Evolutionary conservation across 2,797 vertebrate species (phyloP).

Genomic region (Ctenochaetus hawaiiensis): DNA sequence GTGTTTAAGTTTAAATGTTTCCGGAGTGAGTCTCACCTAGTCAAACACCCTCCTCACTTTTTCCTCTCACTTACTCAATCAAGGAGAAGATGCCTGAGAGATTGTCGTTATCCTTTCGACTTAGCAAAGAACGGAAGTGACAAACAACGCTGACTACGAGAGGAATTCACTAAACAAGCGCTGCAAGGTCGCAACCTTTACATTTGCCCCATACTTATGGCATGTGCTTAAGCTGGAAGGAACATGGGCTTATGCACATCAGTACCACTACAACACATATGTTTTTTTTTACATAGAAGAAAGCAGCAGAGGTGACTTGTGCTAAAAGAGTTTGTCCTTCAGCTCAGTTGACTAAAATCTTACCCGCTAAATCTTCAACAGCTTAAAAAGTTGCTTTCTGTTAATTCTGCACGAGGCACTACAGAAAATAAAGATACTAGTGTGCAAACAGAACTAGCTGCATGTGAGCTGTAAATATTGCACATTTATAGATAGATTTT

Average conservation of each 20-base stretch:
- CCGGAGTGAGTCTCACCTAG: constrained; percentile 21
- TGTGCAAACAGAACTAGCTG: too few relatives aligned
- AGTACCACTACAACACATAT: neutral
- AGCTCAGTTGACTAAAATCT: neutral
- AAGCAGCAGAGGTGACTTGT: neutral
- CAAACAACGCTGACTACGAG: constrained; percentile 29
- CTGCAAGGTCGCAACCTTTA: constrained; percentile 40
- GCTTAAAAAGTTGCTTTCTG: too few relatives aligned
- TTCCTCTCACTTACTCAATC: neutral
- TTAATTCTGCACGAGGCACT: neutral
- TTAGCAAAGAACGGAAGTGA: constrained; percentile 27
- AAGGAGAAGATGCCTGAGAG: neutral
- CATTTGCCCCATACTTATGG: constrained; percentile 27
- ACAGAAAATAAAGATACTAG: too few relatives aligned
- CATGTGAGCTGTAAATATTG: neutral
- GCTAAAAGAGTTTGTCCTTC: neutral
- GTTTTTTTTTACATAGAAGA: neutral
- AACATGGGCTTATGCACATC: neutral
- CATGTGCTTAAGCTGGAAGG: constrained; percentile 9
- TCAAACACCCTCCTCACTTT: constrained; percentile 3
- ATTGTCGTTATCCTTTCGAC: constrained; percentile 8
- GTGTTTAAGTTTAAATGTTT: constrained; percentile 12
- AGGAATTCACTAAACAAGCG: constrained; percentile 34
- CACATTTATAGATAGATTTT: neutral
- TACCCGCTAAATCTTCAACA: neutral